A percentile compares a stretch with the other conserved stretches of the same genome.
Evolutionary conservation across 2,113 vertebrate genomes (phyloP).

Genomic region (Copsychus sechellarum): DNA sequence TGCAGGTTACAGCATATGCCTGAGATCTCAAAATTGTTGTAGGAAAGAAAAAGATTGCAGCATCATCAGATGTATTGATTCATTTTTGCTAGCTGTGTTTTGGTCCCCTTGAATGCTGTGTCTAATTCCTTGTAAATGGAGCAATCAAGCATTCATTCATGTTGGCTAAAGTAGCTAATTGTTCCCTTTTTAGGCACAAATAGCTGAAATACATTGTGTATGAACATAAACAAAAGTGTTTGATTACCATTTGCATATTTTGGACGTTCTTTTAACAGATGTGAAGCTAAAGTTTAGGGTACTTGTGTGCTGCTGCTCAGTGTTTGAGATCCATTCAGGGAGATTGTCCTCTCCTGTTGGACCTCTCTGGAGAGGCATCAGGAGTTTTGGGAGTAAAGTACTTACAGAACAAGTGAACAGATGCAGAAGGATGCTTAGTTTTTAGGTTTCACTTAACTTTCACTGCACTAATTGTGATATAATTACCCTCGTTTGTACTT

Average conservation of each 20-base stretch:
- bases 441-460: not conserved
- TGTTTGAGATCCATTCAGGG: not conserved
- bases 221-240: slow-evolving; percentile 51
- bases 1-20: not conserved
- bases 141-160: slow-evolving; percentile 46
- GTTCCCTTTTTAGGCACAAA: slow-evolving; percentile 4
- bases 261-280: slow-evolving; percentile 29
- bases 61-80: slow-evolving; percentile 25
- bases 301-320: not conserved
- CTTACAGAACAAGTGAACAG: not conserved
- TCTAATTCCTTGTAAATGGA: slow-evolving; percentile 21
- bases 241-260: slow-evolving; percentile 58
- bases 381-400: not conserved
- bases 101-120: not conserved
- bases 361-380: not conserved
- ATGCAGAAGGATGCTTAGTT: not conserved
- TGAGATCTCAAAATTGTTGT: not conserved
- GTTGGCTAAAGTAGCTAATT: not conserved
- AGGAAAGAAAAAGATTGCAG: slow-evolving; percentile 18
- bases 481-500: not conserved
- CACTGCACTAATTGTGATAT: not conserved
- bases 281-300: not conserved
- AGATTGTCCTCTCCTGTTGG: not conserved
- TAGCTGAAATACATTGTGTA: slow-evolving; percentile 20
- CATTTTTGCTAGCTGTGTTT: slow-evolving; percentile 35